Evolutionary conservation across 2,888 invertebrate species (phyloP), one percentile per base, ranked within the genome.

Genomic region (Laspeyria flexula): DNA sequence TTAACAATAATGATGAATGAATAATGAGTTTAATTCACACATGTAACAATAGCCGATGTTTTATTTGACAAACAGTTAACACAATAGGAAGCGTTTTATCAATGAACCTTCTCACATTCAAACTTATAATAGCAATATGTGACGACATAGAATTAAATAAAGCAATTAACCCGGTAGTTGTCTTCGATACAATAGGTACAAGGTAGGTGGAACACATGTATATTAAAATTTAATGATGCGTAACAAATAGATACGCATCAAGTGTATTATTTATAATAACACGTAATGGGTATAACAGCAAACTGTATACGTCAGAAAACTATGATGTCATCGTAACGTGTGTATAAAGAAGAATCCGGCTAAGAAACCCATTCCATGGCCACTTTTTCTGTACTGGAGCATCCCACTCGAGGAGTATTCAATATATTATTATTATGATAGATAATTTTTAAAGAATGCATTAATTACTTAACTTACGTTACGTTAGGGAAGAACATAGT

Each of bases 281-380:
- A 64, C 40, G 48, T 51, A 56, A 40, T 52, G 7, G 25, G 25
- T 7, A 73, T 81, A 85, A 85, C 83, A 80, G 83, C 71, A 82
- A 71, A 79, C 77, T 72, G 65, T 53, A 77, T 54, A 85, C 84
- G 84, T 88, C 84, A 83, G 75, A 59, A 63, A 71, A 81, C 16
- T 42, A 52, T 90, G 90, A 91, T 85, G 81, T 90, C 86, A 90
- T 88, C 73, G 60, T 70, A 72, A 61, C 75, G 71, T 75, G 12
- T 23, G 75, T 75, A 77, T n/a, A n/a, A n/a, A 74, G 73, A 51
- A 79, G 86, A 87, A 91, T 90, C 90, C 90, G 91, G 89, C 85
- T 87, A 85, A 75, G 73, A 83, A 80, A 81, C 80, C 81, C 69
- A 83, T 70, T 77, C 77, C 90, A 90, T 76, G 89, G 91, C 56